phyloP scores from a whole-genome alignment of 2,888 invertebrate genomes.

The Drosophila merina region DNA sequence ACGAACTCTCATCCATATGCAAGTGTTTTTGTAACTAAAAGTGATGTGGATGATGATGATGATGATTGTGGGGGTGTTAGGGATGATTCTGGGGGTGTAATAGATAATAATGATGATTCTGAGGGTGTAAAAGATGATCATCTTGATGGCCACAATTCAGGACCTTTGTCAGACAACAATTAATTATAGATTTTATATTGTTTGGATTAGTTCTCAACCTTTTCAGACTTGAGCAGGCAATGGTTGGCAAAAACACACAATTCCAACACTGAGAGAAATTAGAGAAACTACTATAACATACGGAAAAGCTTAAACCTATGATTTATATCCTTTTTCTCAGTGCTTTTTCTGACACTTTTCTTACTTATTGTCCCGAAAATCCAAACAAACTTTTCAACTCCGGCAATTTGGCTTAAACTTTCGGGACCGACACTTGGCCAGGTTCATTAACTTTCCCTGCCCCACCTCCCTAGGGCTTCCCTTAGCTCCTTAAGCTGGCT shows the following conservation, averaged over 20 bases:
- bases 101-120: slow-evolving; percentile 5
- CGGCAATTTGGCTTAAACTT: slow-evolving; percentile 35
- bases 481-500: slow-evolving; percentile 15
- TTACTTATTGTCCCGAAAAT: background rate
- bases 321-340: too few species aligned
- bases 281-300: too few species aligned
- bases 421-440: slow-evolving; percentile 25
- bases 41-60: slow-evolving; percentile 10
- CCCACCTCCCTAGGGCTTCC: background rate
- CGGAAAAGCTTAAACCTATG: too few species aligned
- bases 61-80: slow-evolving; percentile 14
- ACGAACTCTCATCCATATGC: slow-evolving; percentile 44
- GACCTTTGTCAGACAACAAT: slow-evolving; percentile 40
- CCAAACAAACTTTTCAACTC: slow-evolving; percentile 15
- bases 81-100: background rate
- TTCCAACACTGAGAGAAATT: background rate
- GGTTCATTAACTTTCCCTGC: slow-evolving; percentile 45
- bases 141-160: background rate
- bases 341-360: background rate
- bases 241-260: background rate
- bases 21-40: slow-evolving; percentile 19
- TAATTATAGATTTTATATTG: slow-evolving; percentile 61
- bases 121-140: background rate
- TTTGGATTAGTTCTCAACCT: slow-evolving; percentile 39
- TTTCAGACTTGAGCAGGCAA: slow-evolving; percentile 20